A percentile compares a stretch with the other conserved stretches of the same genome.
phyloP scores from a whole-genome alignment of 2,113 vertebrate species.

The Corythornis vintsioides region DNA sequence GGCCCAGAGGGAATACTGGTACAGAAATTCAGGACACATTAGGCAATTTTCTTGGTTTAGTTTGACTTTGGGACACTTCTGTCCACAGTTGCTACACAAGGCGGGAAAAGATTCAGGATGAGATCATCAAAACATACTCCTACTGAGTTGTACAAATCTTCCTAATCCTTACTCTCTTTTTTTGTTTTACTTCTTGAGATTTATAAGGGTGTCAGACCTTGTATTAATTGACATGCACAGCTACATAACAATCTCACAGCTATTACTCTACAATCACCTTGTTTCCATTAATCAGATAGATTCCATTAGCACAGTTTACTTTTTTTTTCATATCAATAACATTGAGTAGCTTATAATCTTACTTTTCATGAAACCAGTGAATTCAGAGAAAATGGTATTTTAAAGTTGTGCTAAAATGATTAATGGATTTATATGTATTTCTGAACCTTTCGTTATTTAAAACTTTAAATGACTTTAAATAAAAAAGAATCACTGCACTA shows the following conservation, averaged over 20 bases:
- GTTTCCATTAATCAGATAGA: not conserved
- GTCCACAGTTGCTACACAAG: not conserved
- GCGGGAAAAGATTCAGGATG: not conserved
- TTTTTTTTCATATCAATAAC: not conserved
- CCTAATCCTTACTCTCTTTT: not conserved
- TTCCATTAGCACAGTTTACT: not conserved
- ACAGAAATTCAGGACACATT: fast-evolving
- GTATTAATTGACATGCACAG: not conserved
- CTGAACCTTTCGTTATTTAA: not conserved
- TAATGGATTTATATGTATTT: not conserved
- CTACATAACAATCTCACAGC: not conserved
- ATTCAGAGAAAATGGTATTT: not conserved
- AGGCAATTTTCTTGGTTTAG: not conserved
- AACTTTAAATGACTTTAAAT: not conserved
- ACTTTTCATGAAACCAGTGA: not conserved
- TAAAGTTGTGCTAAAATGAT: not conserved
- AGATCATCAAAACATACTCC: not conserved
- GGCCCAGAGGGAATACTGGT: not conserved
- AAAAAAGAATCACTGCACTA: not conserved
- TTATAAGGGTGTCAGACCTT: not conserved
- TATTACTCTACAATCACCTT: not conserved
- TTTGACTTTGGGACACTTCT: not conserved
- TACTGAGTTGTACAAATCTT: not conserved
- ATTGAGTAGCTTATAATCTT: not conserved
- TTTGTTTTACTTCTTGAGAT: not conserved